Conservation (phyloP, 2,797 vertebrate species). For the Megaceryle alcyon region DNA sequence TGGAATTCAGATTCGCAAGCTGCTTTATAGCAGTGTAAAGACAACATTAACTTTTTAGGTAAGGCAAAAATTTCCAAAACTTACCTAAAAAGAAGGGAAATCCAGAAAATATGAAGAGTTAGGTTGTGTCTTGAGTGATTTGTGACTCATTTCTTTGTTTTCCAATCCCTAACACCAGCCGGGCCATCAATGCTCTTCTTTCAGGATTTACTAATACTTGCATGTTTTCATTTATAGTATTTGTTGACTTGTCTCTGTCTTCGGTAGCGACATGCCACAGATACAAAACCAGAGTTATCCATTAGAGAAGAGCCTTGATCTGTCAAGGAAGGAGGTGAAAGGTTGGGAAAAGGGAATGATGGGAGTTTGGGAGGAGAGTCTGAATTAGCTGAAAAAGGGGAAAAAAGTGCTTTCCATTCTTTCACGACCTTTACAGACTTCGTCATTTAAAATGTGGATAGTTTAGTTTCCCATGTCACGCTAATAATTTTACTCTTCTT, state of each 20-base stretch:
- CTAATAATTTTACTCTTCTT: background rate
- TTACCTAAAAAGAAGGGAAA: background rate
- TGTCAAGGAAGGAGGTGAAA: background rate
- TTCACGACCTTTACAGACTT: background rate
- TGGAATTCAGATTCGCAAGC: conserved; percentile 1
- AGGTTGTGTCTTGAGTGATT: background rate
- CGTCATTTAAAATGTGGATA: background rate
- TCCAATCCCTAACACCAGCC: background rate
- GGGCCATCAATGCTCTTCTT: background rate
- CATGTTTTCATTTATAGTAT: background rate
- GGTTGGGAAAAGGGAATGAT: background rate
- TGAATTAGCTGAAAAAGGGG: background rate
- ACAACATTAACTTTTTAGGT: background rate
- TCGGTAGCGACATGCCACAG: background rate
- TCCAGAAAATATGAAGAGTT: background rate
- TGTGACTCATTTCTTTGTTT: background rate
- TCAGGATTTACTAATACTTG: background rate
- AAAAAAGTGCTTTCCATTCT: background rate
- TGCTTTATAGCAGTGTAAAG: background rate
- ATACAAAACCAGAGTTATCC: background rate
- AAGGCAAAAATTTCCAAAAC: background rate
- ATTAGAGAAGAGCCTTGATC: background rate
- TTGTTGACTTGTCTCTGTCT: background rate
- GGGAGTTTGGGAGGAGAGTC: background rate
- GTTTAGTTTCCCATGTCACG: background rate